A percentile compares a stretch with the other conserved stretches of the same genome.
These are phyloP conservation scores for Hestina assimilis DNA, from an alignment of 1,140 invertebrate genomes.

Conservation along the genomic window DNA sequence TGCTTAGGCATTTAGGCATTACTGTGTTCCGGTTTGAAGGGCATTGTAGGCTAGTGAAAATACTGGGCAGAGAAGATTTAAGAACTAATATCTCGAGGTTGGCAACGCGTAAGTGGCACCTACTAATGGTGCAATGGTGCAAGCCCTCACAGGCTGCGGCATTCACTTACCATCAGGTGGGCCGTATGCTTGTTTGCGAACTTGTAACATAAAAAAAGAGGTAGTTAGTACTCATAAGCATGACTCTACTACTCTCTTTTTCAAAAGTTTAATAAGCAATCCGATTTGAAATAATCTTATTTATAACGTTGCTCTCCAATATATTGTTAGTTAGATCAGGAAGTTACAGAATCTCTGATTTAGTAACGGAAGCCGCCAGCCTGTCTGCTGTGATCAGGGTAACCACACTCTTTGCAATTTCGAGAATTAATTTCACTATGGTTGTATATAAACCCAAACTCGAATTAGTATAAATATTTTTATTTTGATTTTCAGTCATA, in stretches of 20 bases:
- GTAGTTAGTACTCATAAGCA: too few relatives aligned
- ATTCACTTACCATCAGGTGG: too few relatives aligned
- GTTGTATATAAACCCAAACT: not conserved
- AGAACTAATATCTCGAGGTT: too few relatives aligned
- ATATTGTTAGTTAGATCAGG: conserved; percentile 10
- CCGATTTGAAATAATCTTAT: not conserved
- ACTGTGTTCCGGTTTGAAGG: too few relatives aligned
- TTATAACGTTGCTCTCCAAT: not conserved
- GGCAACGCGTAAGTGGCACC: too few relatives aligned
- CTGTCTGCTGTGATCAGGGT: conserved; percentile 13
- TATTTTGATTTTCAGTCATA: not conserved
- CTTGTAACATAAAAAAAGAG: too few relatives aligned
- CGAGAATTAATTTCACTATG: not conserved
- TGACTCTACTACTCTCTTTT: not conserved
- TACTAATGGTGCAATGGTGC: too few relatives aligned
- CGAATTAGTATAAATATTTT: not conserved
- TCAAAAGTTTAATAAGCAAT: not conserved
- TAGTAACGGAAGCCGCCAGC: conserved; percentile 21
- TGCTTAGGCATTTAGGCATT: too few relatives aligned
- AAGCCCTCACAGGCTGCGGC: too few relatives aligned
- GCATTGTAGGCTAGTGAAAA: too few relatives aligned
- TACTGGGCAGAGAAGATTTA: too few relatives aligned
- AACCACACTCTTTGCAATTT: not conserved
- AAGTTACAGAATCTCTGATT: conserved; percentile 16
- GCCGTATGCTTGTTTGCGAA: too few relatives aligned